Evolutionary conservation across 2,888 invertebrate species (phyloP).

Genomic region (Agrochola circellaris): DNA sequence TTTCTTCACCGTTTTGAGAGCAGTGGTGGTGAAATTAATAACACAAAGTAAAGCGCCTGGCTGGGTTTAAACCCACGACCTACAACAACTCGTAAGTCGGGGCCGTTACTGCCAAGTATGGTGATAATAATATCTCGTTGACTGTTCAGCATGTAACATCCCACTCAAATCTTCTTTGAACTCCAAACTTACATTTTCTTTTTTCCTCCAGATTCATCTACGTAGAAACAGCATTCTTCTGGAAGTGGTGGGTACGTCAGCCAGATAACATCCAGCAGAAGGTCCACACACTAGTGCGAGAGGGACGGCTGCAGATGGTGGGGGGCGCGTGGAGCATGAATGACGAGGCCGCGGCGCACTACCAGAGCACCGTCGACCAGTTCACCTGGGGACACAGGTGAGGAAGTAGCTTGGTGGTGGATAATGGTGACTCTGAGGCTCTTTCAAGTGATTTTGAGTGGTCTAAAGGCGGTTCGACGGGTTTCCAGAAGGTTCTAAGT

Average conservation of each 20-base stretch:
- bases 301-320: conserved; percentile 94
- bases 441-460: no score
- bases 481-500: no score
- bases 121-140: not conserved
- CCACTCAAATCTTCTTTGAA: no score
- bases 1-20: no score
- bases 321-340: conserved; percentile 97
- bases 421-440: no score
- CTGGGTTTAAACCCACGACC: no score
- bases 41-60: no score
- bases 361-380: conserved; percentile 94
- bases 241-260: conserved; percentile 96
- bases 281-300: conserved; percentile 92
- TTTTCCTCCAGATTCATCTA: conserved; percentile 93
- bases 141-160: not conserved
- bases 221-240: conserved; percentile 96
- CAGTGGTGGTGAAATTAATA: no score
- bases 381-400: conserved; percentile 93
- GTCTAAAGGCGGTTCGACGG: no score
- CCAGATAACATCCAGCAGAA: conserved; percentile 87
- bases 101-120: no score
- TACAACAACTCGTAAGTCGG: no score
- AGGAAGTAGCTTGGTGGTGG: conserved; percentile 16
- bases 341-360: conserved; percentile 93
- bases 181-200: not conserved